A percentile compares a stretch with the other conserved stretches of the same genome.
Conservation (phyloP, 2,888 invertebrate genomes). For the Fragum sueziense region DNA sequence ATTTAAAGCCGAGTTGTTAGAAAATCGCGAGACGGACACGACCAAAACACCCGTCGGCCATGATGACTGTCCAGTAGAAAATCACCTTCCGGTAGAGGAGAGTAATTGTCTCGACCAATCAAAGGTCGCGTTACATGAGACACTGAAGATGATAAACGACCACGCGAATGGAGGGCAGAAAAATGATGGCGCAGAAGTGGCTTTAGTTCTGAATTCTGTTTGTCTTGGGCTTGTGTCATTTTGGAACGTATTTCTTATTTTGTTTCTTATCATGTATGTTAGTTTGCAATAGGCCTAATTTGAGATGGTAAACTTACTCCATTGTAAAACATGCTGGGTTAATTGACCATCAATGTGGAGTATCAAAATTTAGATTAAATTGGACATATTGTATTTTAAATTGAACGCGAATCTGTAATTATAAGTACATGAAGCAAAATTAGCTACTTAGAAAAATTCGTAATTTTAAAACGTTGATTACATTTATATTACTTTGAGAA, state of each 20-base stretch:
- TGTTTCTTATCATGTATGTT: background rate
- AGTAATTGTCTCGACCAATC: background rate
- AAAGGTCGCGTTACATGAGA: background rate
- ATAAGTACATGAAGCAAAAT: no score
- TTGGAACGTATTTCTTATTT: background rate
- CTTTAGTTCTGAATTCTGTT: background rate
- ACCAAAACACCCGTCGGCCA: background rate
- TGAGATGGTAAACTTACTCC: background rate
- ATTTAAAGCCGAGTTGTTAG: background rate
- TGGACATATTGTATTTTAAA: no score
- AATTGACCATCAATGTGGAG: no score
- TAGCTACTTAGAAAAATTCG: no score
- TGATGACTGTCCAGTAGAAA: background rate
- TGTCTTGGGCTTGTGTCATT: slow-evolving; percentile 1
- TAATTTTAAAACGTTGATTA: no score
- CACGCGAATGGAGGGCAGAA: background rate
- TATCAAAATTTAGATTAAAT: no score
- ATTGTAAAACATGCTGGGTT: no score
- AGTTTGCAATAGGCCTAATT: background rate
- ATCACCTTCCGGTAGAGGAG: background rate
- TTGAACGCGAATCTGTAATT: no score
- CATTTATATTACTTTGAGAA: no score
- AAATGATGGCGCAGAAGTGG: background rate
- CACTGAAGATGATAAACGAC: slow-evolving; percentile 1
- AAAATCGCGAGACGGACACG: background rate